Evolutionary conservation across 2,888 invertebrate genomes (phyloP).

Genomic region (Galerucella nymphaeae): DNA sequence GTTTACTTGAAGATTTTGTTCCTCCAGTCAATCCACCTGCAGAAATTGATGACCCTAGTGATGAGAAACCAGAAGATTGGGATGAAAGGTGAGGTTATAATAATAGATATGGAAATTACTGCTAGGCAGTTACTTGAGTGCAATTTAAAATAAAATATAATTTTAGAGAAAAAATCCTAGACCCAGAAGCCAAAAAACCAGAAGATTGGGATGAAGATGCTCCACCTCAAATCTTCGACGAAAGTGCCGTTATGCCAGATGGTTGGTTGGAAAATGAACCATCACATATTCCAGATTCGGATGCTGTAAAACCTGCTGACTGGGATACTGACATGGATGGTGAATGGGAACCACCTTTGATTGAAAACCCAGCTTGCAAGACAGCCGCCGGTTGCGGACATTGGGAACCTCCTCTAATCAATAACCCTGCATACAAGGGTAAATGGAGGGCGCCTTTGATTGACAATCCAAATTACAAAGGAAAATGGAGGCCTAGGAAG

Average conservation of each 20-base stretch:
- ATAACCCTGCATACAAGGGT: conserved; percentile 94
- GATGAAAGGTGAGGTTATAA: conserved; percentile 73
- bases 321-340: conserved; percentile 98
- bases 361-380: conserved; percentile 89
- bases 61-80: conserved; percentile 91
- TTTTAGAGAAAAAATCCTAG: conserved; percentile 65
- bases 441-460: conserved; percentile 92
- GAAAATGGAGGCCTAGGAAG: conserved; percentile 91
- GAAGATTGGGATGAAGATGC: conserved; percentile 97
- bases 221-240: conserved; percentile 89
- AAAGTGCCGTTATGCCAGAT: conserved; percentile 83
- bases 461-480: conserved; percentile 93
- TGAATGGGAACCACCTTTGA: conserved; percentile 95
- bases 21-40: conserved; percentile 96
- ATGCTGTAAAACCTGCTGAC: conserved; percentile 88
- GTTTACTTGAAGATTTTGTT: conserved; percentile 87
- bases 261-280: conserved; percentile 96
- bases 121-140: no score
- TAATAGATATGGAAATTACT: no score
- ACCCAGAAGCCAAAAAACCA: conserved; percentile 80
- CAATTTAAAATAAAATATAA: no score
- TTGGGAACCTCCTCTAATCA: conserved; percentile 86
- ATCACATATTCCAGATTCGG: conserved; percentile 86
- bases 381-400: conserved; percentile 84
- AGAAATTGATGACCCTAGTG: conserved; percentile 93